phyloP scores from a whole-genome alignment of 1,140 invertebrate species.

The Hylaeus volcanicus region DNA sequence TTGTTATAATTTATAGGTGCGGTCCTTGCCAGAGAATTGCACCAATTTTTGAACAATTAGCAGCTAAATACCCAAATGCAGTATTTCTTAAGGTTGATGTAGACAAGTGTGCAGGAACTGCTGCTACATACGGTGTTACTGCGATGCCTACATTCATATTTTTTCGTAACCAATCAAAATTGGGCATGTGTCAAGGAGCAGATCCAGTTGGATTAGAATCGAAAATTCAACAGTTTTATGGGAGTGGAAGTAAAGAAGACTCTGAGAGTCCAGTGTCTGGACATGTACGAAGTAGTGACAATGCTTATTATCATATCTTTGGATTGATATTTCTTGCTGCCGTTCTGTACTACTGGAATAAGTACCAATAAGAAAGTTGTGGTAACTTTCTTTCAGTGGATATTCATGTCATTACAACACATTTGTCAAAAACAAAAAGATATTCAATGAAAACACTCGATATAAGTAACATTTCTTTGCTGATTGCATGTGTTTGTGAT shows the following conservation, averaged over 20 bases:
- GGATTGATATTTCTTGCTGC: constrained; percentile 71
- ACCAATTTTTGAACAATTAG: constrained; percentile 93
- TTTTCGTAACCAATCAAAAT: constrained; percentile 90
- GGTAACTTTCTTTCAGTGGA: constrained; percentile 44
- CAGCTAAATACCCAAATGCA: constrained; percentile 91
- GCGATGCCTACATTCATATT: constrained; percentile 99
- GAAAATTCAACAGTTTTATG: constrained; percentile 95
- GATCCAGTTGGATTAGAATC: constrained; percentile 90
- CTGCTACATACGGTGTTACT: constrained; percentile 90
- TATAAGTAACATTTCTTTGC: constrained; percentile 10
- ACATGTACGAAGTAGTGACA: constrained; percentile 84
- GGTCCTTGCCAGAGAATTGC: constrained; percentile 96
- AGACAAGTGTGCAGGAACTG: constrained; percentile 92
- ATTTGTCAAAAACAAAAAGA: constrained; percentile 16
- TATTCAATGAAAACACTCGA: constrained; percentile 7
- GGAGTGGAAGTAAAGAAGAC: constrained; percentile 84
- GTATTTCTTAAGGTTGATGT: constrained; percentile 98
- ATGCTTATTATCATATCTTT: constrained; percentile 73
- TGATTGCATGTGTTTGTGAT: constrained; percentile 36
- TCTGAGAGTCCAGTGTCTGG: constrained; percentile 85
- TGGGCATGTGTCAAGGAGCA: constrained; percentile 92
- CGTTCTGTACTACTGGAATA: constrained; percentile 75
- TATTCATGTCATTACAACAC: constrained; percentile 28
- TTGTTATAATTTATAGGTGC: constrained; percentile 85
- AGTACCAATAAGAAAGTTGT: constrained; percentile 56